A percentile compares a stretch with the other conserved stretches of the same genome.
Conservation (phyloP, 2,113 vertebrate genomes). For the Phylloscopus trochilus region DNA sequence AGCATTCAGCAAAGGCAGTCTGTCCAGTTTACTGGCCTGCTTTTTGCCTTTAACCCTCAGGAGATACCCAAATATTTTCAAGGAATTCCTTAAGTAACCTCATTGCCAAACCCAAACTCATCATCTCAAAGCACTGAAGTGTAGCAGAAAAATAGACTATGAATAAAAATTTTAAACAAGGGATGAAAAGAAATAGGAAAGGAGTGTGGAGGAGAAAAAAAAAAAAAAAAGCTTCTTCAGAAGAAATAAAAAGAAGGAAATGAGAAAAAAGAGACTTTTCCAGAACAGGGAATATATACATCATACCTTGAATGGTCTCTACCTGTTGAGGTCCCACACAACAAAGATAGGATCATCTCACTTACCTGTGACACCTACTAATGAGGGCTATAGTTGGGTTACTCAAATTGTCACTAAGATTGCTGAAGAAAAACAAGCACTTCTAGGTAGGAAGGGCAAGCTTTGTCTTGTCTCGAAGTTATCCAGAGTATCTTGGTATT, state of each 20-base stretch:
- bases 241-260: not conserved
- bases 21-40: not conserved
- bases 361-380: not conserved
- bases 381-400: not conserved
- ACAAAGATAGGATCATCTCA: not conserved
- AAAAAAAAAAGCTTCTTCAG: not conserved
- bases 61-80: not conserved
- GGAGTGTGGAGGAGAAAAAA: not conserved
- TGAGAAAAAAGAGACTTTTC: not conserved
- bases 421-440: not conserved
- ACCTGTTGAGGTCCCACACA: not conserved
- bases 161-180: not conserved
- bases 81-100: not conserved
- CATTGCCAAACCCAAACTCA: not conserved
- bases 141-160: not conserved
- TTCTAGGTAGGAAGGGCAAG: not conserved
- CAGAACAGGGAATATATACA: not conserved
- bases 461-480: not conserved
- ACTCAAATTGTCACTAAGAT: not conserved
- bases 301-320: not conserved
- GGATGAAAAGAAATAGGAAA: not conserved
- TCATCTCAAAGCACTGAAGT: not conserved
- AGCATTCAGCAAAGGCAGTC: not conserved
- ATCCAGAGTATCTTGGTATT: not conserved
- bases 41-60: not conserved